Percentiles rank a stretch among this genome's conserved stretches.
These are phyloP conservation scores for Archips crataeganus DNA, from an alignment of 2,888 invertebrate species.

Conservation along the genomic window DNA sequence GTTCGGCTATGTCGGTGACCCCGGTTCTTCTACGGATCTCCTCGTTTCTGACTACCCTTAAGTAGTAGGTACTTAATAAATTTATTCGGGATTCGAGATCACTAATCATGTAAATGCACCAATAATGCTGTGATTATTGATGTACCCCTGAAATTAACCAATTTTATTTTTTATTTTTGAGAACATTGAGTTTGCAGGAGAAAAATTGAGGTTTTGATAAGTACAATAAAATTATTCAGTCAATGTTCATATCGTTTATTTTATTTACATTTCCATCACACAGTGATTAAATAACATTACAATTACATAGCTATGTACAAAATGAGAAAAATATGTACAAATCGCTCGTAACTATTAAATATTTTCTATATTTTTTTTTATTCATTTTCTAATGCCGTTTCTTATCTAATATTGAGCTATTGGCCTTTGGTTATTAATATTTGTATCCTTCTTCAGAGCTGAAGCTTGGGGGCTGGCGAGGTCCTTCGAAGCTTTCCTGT, in stretches of 20 bases:
- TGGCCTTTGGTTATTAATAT: conserved; percentile 68
- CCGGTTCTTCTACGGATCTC: too few species aligned
- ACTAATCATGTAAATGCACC: too few species aligned
- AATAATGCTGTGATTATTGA: too few species aligned
- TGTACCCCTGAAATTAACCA: too few species aligned
- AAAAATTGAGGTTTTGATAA: too few species aligned
- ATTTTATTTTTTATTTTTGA: too few species aligned
- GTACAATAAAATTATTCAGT: not conserved
- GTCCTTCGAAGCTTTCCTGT: conserved; percentile 60
- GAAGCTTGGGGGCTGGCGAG: conserved; percentile 79
- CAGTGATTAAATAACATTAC: conserved; percentile 55
- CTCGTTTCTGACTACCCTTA: too few species aligned
- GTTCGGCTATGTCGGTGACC: too few species aligned
- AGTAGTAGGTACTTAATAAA: too few species aligned
- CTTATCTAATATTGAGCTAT: conserved; percentile 52
- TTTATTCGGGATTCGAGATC: too few species aligned
- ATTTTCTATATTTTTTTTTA: conserved; percentile 48
- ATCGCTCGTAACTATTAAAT: conserved; percentile 31
- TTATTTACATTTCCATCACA: conserved; percentile 60
- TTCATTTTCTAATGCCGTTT: conserved; percentile 49
- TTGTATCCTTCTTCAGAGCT: conserved; percentile 78
- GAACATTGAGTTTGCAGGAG: too few species aligned
- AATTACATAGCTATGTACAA: conserved; percentile 51
- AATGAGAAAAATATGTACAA: conserved; percentile 52
- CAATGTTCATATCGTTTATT: conserved; percentile 48